Conservation (phyloP, 2,797 vertebrate species). For the Apogon hyalosoma region DNA sequence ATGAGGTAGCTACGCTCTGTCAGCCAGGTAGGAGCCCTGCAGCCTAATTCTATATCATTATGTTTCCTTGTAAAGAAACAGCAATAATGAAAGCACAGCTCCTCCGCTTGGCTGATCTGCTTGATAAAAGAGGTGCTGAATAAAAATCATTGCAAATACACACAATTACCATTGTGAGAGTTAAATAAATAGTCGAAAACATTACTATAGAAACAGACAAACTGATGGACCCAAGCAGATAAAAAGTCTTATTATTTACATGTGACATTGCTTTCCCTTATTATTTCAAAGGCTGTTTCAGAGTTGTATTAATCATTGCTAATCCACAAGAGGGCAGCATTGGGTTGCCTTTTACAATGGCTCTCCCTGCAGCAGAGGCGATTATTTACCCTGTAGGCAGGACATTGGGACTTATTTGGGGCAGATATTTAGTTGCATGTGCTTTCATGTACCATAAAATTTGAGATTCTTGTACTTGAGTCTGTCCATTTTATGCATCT, state of each 20-base stretch:
- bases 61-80: conserved; percentile 43
- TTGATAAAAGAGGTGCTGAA: conserved; percentile 8
- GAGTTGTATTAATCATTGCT: not conserved
- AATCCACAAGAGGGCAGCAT: conserved; percentile 48
- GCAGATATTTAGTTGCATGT: not conserved
- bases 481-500: no score
- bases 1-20: conserved; percentile 54
- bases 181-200: no score
- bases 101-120: conserved; percentile 13
- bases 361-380: not conserved
- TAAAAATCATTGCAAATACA: conserved; percentile 3
- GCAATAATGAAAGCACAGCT: conserved; percentile 9
- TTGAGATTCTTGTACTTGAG: no score
- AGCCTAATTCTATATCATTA: conserved; percentile 68
- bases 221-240: no score
- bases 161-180: no score
- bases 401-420: not conserved
- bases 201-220: no score
- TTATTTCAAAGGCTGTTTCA: no score
- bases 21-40: conserved; percentile 62
- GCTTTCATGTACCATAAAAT: no score
- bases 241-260: no score
- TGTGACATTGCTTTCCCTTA: no score
- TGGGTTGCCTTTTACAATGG: not conserved
- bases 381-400: not conserved